Conservation (phyloP, 2,888 invertebrate genomes). For the Lepas anatifera region DNA sequence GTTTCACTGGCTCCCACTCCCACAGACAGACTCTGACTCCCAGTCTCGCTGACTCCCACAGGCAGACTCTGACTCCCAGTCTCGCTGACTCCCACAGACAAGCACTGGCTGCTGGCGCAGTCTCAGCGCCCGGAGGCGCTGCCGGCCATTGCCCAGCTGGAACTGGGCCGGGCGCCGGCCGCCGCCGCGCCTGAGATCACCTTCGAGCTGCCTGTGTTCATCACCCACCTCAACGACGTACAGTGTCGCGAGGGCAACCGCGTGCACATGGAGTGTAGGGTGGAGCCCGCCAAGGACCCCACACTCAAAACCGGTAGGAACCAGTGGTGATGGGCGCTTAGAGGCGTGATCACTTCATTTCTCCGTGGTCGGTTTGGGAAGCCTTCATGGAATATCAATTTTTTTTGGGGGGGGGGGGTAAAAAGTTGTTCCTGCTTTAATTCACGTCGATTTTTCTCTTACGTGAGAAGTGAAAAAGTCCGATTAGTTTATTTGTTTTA, state of each 20-base stretch:
- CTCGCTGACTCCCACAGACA: conserved; percentile 40
- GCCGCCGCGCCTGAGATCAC: conserved; percentile 51
- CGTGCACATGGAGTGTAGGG: conserved; percentile 80
- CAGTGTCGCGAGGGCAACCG: conserved; percentile 76
- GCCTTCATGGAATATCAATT: no score
- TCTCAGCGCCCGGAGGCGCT: conserved; percentile 80
- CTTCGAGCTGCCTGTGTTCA: conserved; percentile 76
- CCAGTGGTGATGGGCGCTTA: no score
- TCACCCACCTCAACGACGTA: conserved; percentile 79
- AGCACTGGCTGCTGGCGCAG: conserved; percentile 75
- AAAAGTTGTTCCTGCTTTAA: no score
- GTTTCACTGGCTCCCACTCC: no score
- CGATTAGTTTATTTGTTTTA: no score
- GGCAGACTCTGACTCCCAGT: conserved; percentile 41
- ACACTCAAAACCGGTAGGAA: conserved; percentile 59
- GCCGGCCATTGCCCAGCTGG: conserved; percentile 70
- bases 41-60: no score
- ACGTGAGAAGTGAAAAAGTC: no score
- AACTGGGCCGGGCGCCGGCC: conserved; percentile 52
- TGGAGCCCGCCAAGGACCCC: conserved; percentile 83
- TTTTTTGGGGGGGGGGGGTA: no score
- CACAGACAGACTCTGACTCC: no score
- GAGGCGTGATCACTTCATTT: no score
- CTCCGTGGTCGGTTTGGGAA: no score
- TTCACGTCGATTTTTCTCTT: no score